phyloP scores from a whole-genome alignment of 2,797 vertebrate species.

The Dryobates pubescens region DNA sequence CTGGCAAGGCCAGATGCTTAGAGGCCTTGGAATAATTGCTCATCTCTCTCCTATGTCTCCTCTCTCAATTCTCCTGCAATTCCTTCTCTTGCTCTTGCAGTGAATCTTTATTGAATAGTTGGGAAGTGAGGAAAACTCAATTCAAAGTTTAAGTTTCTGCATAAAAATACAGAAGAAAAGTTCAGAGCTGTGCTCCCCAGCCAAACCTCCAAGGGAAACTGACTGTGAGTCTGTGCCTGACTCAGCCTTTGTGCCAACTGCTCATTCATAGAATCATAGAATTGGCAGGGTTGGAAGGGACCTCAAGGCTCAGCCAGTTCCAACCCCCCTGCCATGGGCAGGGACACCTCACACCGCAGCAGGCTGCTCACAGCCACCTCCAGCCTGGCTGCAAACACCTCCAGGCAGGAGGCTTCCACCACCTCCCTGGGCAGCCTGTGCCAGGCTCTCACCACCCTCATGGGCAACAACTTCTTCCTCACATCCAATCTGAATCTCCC shows the following conservation, averaged over 20 bases:
- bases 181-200: neutral
- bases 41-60: neutral
- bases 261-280: neutral
- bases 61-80: neutral
- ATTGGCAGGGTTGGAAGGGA: too few relatives aligned
- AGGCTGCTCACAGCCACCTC: too few relatives aligned
- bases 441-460: too few relatives aligned
- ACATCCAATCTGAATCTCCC: too few relatives aligned
- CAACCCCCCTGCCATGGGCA: too few relatives aligned
- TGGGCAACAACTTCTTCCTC: too few relatives aligned
- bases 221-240: neutral
- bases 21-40: neutral
- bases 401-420: too few relatives aligned
- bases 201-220: too few relatives aligned
- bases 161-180: neutral
- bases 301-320: too few relatives aligned
- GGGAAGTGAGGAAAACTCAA: accelerated
- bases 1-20: neutral
- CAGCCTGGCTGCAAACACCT: too few relatives aligned
- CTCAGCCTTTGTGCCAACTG: neutral
- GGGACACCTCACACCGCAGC: too few relatives aligned
- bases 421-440: too few relatives aligned
- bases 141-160: neutral
- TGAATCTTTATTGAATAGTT: neutral
- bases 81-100: neutral